phyloP scores from a whole-genome alignment of 2,888 invertebrate species.

The Scaptomyza tumidula region DNA sequence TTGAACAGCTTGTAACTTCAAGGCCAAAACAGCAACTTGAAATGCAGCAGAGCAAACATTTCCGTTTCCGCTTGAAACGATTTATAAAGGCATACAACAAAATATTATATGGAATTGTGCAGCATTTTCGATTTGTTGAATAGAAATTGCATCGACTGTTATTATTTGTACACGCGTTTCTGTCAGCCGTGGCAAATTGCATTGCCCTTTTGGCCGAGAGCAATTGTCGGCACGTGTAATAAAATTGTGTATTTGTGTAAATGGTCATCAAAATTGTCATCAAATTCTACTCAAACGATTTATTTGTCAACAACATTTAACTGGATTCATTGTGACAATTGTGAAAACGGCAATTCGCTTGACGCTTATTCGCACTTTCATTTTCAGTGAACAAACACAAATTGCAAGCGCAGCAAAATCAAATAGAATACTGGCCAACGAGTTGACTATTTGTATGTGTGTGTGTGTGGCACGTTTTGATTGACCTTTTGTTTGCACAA shows the following conservation, averaged over 20 bases:
- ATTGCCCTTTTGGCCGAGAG: constrained; percentile 1
- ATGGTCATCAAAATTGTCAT: constrained; percentile 14
- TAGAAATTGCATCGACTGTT: constrained; percentile 4
- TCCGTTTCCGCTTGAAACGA: constrained; percentile 43
- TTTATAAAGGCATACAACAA: neutral
- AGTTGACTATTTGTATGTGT: constrained; percentile 15
- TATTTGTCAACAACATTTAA: constrained; percentile 56
- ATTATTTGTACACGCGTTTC: constrained; percentile 36
- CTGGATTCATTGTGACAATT: constrained; percentile 37
- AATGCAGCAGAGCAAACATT: constrained; percentile 49
- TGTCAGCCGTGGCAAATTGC: constrained; percentile 17
- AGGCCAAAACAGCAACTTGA: constrained; percentile 19
- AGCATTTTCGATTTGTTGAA: neutral
- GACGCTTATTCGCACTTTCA: constrained; percentile 59
- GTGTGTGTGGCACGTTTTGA: constrained; percentile 16
- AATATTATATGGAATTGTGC: constrained; percentile 19
- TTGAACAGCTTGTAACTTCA: constrained; percentile 5
- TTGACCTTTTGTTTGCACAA: constrained; percentile 66
- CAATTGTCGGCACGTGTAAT: neutral
- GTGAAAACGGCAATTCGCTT: constrained; percentile 23
- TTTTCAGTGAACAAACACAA: constrained; percentile 40
- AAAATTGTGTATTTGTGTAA: constrained; percentile 9
- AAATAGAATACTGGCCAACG: constrained; percentile 37
- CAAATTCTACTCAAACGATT: constrained; percentile 50
- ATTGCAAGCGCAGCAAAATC: constrained; percentile 33